Conservation (phyloP, 2,113 vertebrate genomes). For the Potamarius usumacintae region DNA sequence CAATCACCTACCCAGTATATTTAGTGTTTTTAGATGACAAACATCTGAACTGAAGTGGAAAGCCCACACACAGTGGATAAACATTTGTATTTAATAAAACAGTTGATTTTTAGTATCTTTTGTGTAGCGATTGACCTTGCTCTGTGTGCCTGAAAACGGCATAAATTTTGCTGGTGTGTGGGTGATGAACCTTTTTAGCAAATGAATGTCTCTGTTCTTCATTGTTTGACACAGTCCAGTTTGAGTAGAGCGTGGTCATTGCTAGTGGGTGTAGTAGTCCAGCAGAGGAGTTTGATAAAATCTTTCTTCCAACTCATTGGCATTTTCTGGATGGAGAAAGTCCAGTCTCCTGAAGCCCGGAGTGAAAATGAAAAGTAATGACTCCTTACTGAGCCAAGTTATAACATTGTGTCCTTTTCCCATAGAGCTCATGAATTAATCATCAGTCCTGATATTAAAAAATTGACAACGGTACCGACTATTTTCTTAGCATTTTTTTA, state of each 20-base stretch:
- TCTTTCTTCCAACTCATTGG: not conserved
- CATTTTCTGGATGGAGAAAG: not conserved
- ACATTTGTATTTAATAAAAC: not conserved
- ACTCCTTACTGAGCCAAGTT: not conserved
- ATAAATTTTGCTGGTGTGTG: not conserved
- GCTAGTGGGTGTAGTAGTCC: not conserved
- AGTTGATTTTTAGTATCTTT: not conserved
- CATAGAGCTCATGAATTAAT: not conserved
- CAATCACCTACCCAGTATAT: constrained; percentile 81
- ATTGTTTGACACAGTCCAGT: not conserved
- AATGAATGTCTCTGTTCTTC: not conserved
- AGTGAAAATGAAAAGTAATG: not conserved
- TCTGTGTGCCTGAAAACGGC: not conserved
- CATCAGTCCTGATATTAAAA: not conserved
- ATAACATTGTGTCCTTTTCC: not conserved
- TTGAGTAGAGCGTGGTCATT: not conserved
- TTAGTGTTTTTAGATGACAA: not conserved
- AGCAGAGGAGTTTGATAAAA: not conserved
- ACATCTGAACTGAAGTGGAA: not conserved
- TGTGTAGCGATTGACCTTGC: not conserved
- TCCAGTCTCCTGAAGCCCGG: not conserved
- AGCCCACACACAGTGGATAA: not conserved
- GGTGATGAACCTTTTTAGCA: not conserved
- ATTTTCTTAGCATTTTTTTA: not conserved
- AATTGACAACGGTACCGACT: not conserved